These are phyloP conservation scores for Aethes cnicana DNA, from an alignment of 2,888 invertebrate genomes.

Conservation along the genomic window DNA sequence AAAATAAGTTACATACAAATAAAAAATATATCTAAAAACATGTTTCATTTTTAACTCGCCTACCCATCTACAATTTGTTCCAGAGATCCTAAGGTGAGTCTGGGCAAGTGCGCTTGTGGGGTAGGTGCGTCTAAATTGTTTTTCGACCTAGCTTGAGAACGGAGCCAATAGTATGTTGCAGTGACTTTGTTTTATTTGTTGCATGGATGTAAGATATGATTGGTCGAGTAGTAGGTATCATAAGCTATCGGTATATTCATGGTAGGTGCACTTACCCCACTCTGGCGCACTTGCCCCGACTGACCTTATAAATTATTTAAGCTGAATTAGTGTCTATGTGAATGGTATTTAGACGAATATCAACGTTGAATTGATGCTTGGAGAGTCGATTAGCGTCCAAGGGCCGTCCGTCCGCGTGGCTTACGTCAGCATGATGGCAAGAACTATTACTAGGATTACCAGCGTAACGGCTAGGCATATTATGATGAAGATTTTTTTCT, in stretches of 20 bases:
- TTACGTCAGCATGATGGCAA: constrained; percentile 71
- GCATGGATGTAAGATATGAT: too few relatives aligned
- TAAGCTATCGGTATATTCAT: too few relatives aligned
- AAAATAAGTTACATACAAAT: constrained; percentile 2
- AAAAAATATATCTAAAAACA: not conserved
- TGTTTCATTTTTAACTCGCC: not conserved
- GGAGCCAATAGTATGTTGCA: too few relatives aligned
- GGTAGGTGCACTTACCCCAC: too few relatives aligned
- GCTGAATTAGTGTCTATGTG: constrained; percentile 15
- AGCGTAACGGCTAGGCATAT: constrained; percentile 90
- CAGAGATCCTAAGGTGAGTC: too few relatives aligned
- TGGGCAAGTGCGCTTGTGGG: too few relatives aligned
- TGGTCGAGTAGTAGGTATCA: too few relatives aligned
- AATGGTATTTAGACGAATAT: constrained; percentile 47
- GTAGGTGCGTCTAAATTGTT: too few relatives aligned
- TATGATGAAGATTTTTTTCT: constrained; percentile 95
- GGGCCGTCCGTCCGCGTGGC: constrained; percentile 37
- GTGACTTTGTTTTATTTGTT: too few relatives aligned
- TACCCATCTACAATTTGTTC: constrained; percentile 16
- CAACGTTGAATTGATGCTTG: constrained; percentile 43
- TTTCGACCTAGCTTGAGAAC: too few relatives aligned
- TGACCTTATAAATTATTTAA: constrained; percentile 6
- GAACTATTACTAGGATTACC: constrained; percentile 89
- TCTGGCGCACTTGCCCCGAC: too few relatives aligned
- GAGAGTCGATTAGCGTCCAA: constrained; percentile 35